phyloP scores from a whole-genome alignment of 2,888 invertebrate species.

The Abrostola triplasia region DNA sequence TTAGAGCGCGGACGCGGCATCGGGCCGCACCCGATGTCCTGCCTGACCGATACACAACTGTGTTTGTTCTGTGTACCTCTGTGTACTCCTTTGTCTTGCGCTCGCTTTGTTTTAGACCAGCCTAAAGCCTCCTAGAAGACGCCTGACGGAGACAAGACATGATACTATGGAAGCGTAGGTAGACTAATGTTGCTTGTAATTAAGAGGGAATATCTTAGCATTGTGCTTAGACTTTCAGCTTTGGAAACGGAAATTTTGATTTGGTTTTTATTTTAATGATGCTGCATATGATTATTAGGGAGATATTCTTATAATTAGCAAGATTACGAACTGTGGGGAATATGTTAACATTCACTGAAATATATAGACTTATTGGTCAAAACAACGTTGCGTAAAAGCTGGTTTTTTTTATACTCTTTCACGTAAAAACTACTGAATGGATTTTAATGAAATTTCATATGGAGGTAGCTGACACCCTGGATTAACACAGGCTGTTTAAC shows the following conservation, averaged over 20 bases:
- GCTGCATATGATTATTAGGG: too few species aligned
- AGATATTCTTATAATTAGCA: too few species aligned
- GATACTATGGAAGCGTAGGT: not conserved
- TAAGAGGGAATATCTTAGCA: conserved; percentile 35
- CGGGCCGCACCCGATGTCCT: conserved; percentile 64
- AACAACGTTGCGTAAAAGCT: too few species aligned
- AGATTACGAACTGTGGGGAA: too few species aligned
- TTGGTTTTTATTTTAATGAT: not conserved
- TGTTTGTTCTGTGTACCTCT: conserved; percentile 57
- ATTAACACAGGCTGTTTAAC: too few species aligned
- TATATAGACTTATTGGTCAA: too few species aligned
- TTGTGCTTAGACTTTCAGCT: conserved; percentile 7
- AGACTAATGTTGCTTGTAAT: conserved; percentile 36
- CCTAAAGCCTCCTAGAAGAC: conserved; percentile 50
- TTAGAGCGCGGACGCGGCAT: conserved; percentile 83
- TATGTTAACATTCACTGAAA: too few species aligned
- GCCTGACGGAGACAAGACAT: conserved; percentile 43
- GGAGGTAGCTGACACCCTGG: too few species aligned
- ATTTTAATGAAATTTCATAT: too few species aligned
- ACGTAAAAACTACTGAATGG: too few species aligned
- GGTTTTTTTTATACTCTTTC: too few species aligned
- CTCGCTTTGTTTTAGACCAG: conserved; percentile 53
- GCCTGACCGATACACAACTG: conserved; percentile 62
- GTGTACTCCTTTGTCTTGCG: conserved; percentile 56
- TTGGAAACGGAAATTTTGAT: not conserved